A percentile compares a stretch with the other conserved stretches of the same genome.
Evolutionary conservation across 2,888 invertebrate genomes (phyloP).

Genomic region (Caenorhabditis afra): DNA sequence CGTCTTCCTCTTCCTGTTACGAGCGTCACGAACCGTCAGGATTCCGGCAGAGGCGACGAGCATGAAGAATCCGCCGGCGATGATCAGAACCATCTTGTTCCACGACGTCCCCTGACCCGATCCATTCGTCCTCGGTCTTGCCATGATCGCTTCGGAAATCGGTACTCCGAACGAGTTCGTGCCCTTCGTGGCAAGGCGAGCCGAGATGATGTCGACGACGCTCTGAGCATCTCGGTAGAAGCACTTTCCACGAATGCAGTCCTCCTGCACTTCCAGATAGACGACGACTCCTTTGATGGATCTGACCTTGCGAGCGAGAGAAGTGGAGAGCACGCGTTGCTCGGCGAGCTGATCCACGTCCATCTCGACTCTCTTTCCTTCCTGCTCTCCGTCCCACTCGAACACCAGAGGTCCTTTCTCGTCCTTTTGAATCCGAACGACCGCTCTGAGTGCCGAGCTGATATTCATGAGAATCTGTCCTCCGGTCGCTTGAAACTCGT

Average conservation of each 20-base stretch:
- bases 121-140: background rate
- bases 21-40: conserved; percentile 18
- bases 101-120: background rate
- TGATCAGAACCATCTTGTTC: background rate
- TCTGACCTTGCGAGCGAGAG: conserved; percentile 22
- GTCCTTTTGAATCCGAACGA: conserved; percentile 69
- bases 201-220: conserved; percentile 73
- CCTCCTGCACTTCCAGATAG: conserved; percentile 65
- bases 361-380: conserved; percentile 46
- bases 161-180: conserved; percentile 48
- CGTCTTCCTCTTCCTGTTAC: conserved; percentile 56
- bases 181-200: conserved; percentile 69
- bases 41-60: conserved; percentile 18
- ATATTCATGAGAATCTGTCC: conserved; percentile 68
- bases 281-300: conserved; percentile 51
- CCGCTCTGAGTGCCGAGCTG: conserved; percentile 67
- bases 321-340: conserved; percentile 11
- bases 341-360: conserved; percentile 51
- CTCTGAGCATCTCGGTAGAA: conserved; percentile 70
- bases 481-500: conserved; percentile 59
- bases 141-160: conserved; percentile 56
- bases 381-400: conserved; percentile 66
- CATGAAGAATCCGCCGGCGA: conserved; percentile 11
- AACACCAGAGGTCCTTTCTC: conserved; percentile 73
- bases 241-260: conserved; percentile 54